A percentile compares a stretch with the other conserved stretches of the same genome.
Evolutionary conservation across 2,888 invertebrate species (phyloP).

Genomic region (Arrhopalites spinosus): DNA sequence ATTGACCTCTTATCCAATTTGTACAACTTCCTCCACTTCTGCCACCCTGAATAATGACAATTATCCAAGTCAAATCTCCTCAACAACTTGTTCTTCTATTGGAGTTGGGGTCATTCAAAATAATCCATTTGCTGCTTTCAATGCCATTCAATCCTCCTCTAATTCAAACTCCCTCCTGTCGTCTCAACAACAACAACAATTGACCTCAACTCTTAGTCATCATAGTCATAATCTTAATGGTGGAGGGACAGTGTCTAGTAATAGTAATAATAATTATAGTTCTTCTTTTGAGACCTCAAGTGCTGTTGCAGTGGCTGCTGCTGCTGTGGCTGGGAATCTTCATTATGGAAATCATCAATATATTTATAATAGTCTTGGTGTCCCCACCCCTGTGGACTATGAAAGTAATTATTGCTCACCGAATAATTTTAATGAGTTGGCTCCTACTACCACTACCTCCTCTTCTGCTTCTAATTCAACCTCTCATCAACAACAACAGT

Average conservation of each 20-base stretch:
- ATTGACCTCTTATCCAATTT: background rate
- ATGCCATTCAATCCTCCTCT: background rate
- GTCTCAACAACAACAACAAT: background rate
- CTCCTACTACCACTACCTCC: background rate
- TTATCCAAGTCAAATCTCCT: slow-evolving; percentile 10
- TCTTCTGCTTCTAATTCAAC: background rate
- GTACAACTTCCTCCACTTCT: background rate
- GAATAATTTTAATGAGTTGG: background rate
- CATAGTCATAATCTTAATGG: background rate
- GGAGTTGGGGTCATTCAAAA: slow-evolving; percentile 54
- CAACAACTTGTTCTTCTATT: slow-evolving; percentile 36
- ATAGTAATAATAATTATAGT: background rate
- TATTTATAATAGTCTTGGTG: background rate
- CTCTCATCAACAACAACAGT: background rate
- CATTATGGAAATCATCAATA: slow-evolving; percentile 1
- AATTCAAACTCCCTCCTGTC: background rate
- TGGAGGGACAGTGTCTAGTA: background rate
- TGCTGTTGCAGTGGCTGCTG: background rate
- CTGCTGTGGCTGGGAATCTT: background rate
- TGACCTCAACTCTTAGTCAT: background rate
- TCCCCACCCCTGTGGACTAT: too few relatives aligned
- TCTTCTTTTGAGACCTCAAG: too few relatives aligned
- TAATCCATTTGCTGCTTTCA: slow-evolving; percentile 48
- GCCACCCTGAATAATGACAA: background rate
- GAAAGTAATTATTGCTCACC: background rate